Base-by-base conservation (phyloP, 2,888 invertebrate species). In the Brachypterus glaber region DNA sequence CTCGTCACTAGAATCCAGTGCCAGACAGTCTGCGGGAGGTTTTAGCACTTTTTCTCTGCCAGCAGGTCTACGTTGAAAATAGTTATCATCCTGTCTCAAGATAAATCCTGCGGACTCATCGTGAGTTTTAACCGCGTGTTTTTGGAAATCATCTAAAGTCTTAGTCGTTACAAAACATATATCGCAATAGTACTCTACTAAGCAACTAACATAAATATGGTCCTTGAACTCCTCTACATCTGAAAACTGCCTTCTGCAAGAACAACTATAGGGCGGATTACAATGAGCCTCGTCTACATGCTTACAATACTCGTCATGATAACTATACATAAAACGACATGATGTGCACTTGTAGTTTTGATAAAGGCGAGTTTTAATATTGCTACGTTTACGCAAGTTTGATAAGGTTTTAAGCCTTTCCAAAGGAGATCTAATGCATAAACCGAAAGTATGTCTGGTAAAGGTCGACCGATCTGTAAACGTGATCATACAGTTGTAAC, bases 401-500 rank as follows among this genome's bases (percentile, higher is more conserved):
- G 62, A 54, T 16, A 64, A 35, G 4, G 17, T n/a, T 11, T 40
- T 47, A 1, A 63, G 43, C 11, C 58, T 52, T 39, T 62, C 59
- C 13, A 61, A 39, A 35, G 52, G 44, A 3, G 47, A 44, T 40
- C 49, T 56, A 4, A 54, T 48, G 33, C 63, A 64, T 31, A 47
- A 45, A 1, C 51, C 43, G 4, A 27, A 4, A 17, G 49, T 48
- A 38, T 66, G 65, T 30, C 48, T 56, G 37, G 58, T 59, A 30
- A 55, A 60, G 0, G 59, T 48, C 0, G 63, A 62, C 31, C 62
- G 44, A 40, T 63, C 62, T 1, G 58, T 66, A 44, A 74, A 75
- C 1, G 75, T 74, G 17, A 75, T 63, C 41, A 76, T 73, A 52
- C 76, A 77, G 53, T 73, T 73, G 48, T 75, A 76, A 50, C 76